These are phyloP conservation scores for Nothura maculosa DNA, from an alignment of 2,797 vertebrate genomes.

Conservation along the genomic window DNA sequence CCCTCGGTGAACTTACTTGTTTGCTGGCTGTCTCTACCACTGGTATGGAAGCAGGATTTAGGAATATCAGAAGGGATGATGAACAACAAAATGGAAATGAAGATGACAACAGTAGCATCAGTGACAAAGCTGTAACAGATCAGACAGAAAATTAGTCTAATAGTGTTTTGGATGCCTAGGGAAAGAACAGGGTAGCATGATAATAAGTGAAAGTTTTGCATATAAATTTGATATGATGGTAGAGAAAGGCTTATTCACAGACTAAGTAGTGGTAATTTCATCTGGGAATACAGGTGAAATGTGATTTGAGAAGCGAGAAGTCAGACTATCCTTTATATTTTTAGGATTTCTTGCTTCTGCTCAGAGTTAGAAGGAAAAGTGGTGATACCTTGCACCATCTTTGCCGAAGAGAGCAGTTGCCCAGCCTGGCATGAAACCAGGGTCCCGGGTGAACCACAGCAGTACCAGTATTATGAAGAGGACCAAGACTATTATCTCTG, in stretches of 20 bases:
- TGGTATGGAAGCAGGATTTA: background rate
- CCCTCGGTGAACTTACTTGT: conserved; percentile 55
- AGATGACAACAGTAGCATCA: conserved; percentile 86
- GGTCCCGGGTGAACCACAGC: conserved; percentile 95
- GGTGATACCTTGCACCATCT: conserved; percentile 55
- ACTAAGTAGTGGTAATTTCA: background rate
- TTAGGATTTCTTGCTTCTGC: background rate
- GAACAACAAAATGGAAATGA: conserved; percentile 82
- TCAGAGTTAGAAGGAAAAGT: background rate
- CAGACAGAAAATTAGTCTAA: background rate
- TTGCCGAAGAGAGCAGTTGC: conserved; percentile 85
- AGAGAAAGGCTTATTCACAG: background rate
- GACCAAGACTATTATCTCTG: conserved; percentile 83
- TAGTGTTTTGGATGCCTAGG: background rate
- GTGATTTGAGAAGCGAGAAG: background rate
- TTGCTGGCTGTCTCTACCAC: background rate
- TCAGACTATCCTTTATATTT: background rate
- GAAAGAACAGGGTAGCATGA: background rate
- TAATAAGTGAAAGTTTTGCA: background rate
- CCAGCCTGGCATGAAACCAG: conserved; percentile 94
- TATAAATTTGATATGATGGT: background rate
- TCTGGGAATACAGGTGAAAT: background rate
- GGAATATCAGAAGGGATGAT: conserved; percentile 82
- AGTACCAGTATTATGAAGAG: conserved; percentile 88
- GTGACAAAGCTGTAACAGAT: conserved; percentile 79